phyloP scores from a whole-genome alignment of 1,140 invertebrate species.

The Drosophila arizonae region DNA sequence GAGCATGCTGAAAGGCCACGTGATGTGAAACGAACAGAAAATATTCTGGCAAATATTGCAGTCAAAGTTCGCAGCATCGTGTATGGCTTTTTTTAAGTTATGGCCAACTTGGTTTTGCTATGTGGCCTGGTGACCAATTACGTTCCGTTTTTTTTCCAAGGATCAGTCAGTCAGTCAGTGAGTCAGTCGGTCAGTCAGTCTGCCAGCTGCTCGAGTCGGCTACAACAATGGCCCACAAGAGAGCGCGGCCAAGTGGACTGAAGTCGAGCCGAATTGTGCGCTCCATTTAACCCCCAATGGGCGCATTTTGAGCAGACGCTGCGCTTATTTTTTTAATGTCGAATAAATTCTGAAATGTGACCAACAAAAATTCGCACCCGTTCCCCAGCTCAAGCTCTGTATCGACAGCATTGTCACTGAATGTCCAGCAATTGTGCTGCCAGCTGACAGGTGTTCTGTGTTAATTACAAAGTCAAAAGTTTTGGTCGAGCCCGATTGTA shows the following conservation, averaged over 20 bases:
- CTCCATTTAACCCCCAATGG: conserved; percentile 58
- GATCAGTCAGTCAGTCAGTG: background rate
- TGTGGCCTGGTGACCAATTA: conserved; percentile 45
- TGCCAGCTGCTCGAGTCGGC: conserved; percentile 1
- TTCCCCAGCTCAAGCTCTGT: background rate
- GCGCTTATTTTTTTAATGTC: conserved; percentile 53
- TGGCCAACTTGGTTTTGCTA: conserved; percentile 42
- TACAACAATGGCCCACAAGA: conserved; percentile 19
- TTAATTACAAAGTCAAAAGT: conserved; percentile 48
- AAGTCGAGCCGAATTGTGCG: conserved; percentile 6
- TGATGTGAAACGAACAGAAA: conserved; percentile 16
- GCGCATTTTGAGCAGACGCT: conserved; percentile 44
- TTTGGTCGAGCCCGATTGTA: conserved; percentile 4
- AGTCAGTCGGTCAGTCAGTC: background rate
- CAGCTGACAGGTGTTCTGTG: conserved; percentile 32
- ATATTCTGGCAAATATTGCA: conserved; percentile 37
- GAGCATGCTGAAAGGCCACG: conserved; percentile 33
- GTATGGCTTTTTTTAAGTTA: conserved; percentile 45
- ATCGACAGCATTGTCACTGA: conserved; percentile 20
- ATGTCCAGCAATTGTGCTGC: conserved; percentile 9
- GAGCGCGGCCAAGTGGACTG: background rate
- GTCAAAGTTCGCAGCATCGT: conserved; percentile 33
- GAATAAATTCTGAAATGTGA: conserved; percentile 43
- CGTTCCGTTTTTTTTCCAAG: conserved; percentile 29
- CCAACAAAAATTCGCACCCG: conserved; percentile 22